phyloP scores from a whole-genome alignment of 2,797 vertebrate genomes.

The Clarias pachynema region DNA sequence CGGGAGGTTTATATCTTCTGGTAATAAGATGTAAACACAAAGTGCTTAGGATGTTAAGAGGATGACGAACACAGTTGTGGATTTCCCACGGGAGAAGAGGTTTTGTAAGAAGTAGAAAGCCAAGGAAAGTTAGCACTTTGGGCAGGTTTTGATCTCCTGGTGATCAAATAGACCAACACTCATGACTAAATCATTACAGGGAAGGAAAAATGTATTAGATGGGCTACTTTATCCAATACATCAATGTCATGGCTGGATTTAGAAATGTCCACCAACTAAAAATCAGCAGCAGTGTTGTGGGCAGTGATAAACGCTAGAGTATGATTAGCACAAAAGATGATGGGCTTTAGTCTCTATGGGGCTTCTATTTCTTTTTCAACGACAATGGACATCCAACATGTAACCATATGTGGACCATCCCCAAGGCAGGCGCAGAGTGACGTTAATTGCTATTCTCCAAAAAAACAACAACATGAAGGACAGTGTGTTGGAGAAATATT shows the following conservation, averaged over 20 bases:
- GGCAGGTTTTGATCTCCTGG: not conserved
- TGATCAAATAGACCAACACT: not conserved
- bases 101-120: not conserved
- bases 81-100: conserved; percentile 13
- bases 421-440: not conserved
- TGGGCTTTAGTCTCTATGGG: not conserved
- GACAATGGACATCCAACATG: not conserved
- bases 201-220: not conserved
- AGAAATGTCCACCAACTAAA: not conserved
- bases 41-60: not conserved
- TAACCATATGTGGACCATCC: not conserved
- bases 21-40: conserved; percentile 30
- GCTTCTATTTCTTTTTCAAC: not conserved
- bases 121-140: not conserved
- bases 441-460: not conserved
- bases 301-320: not conserved
- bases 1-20: conserved; percentile 12
- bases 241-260: conserved; percentile 10
- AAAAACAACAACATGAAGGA: not conserved
- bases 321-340: conserved; percentile 12
- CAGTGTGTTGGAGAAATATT: not conserved
- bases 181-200: not conserved
- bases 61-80: not conserved
- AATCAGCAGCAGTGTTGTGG: not conserved
- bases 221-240: not conserved